Percentiles rank a stretch among this genome's conserved stretches.
Evolutionary conservation across 2,888 invertebrate species (phyloP).

Genomic region (Drosophila putrida): DNA sequence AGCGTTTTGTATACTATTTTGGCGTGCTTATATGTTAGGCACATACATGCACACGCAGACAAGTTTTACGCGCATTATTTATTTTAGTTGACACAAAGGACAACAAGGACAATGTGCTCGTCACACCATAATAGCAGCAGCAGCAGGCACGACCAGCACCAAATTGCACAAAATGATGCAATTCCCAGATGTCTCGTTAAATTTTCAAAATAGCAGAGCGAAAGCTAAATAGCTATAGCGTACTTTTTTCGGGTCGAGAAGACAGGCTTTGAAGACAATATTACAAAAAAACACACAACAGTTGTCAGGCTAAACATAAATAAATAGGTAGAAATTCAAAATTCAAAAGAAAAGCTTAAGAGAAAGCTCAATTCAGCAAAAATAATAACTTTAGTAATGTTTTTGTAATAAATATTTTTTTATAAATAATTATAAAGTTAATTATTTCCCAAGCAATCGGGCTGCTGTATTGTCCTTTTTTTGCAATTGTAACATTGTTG

Average conservation of each 20-base stretch:
- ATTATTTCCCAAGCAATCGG: too few species aligned
- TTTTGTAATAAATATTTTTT: too few species aligned
- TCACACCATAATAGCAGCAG: slow-evolving; percentile 55
- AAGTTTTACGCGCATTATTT: slow-evolving; percentile 68
- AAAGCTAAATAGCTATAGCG: slow-evolving; percentile 42
- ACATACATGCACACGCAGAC: slow-evolving; percentile 24
- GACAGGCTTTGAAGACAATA: neutral
- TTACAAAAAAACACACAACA: slow-evolving; percentile 16
- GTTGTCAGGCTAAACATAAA: slow-evolving; percentile 5
- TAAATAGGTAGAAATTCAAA: neutral
- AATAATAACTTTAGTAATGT: too few species aligned
- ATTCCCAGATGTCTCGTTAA: slow-evolving; percentile 79
- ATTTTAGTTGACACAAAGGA: slow-evolving; percentile 76
- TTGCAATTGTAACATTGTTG: too few species aligned
- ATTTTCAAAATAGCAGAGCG: slow-evolving; percentile 56
- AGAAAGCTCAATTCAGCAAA: too few species aligned
- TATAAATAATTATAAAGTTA: too few species aligned
- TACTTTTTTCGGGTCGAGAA: slow-evolving; percentile 19
- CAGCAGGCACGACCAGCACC: slow-evolving; percentile 24
- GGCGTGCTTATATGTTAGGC: slow-evolving; percentile 36
- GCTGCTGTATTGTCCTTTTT: too few species aligned
- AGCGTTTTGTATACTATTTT: slow-evolving; percentile 68
- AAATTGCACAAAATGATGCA: slow-evolving; percentile 70
- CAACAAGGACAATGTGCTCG: slow-evolving; percentile 65
- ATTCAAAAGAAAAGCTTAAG: neutral